Conservation (phyloP, 2,113 vertebrate species). For the Prinia subflava region DNA sequence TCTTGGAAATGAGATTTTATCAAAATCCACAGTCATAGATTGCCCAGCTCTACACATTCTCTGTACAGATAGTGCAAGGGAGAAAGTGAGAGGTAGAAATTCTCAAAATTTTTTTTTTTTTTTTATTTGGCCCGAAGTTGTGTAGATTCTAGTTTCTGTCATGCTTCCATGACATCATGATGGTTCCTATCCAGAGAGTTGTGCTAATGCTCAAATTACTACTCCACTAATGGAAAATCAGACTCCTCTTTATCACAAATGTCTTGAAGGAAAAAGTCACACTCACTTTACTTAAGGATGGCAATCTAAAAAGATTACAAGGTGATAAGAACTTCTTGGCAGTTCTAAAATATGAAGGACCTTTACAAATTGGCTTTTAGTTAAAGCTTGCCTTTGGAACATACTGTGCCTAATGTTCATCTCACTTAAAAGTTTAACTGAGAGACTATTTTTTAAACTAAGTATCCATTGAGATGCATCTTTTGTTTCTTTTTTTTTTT, state of each 20-base stretch:
- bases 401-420: not conserved
- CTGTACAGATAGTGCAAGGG: not conserved
- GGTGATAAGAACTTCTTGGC: not conserved
- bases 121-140: not conserved
- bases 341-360: not conserved
- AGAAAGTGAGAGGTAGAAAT: not conserved
- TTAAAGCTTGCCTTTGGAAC: not conserved
- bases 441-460: not conserved
- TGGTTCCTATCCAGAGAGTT: not conserved
- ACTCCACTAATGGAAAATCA: not conserved
- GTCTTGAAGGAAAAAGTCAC: not conserved
- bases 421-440: not conserved
- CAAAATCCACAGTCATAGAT: not conserved
- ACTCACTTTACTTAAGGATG: not conserved
- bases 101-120: too few species aligned
- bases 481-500: accelerated
- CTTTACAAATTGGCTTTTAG: not conserved
- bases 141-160: not conserved
- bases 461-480: not conserved
- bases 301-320: not conserved
- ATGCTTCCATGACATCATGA: not conserved
- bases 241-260: not conserved
- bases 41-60: not conserved
- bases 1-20: not conserved
- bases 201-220: not conserved